These are phyloP conservation scores for Microctonus aethiopoides DNA, from an alignment of 2,888 invertebrate genomes.

Conservation along the genomic window DNA sequence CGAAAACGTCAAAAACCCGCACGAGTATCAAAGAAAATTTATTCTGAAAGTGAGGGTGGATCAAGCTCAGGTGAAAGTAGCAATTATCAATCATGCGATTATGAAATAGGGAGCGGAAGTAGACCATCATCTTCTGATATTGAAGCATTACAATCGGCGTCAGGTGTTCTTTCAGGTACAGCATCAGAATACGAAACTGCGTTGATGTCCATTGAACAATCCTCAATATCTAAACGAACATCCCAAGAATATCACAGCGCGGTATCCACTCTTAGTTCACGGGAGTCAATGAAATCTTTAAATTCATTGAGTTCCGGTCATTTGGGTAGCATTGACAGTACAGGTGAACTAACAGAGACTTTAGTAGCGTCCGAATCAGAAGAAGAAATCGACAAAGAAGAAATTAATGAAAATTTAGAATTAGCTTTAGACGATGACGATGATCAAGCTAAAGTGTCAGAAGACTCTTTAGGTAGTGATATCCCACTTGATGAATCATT, in stretches of 20 bases:
- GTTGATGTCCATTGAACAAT: constrained; percentile 81
- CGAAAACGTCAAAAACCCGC: constrained; percentile 63
- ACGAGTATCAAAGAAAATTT: constrained; percentile 70
- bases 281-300: constrained; percentile 89
- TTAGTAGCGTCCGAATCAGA: constrained; percentile 88
- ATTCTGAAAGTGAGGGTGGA: constrained; percentile 82
- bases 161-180: constrained; percentile 74
- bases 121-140: constrained; percentile 89
- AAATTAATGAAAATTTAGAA: constrained; percentile 71
- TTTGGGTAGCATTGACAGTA: constrained; percentile 84
- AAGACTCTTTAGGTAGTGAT: constrained; percentile 51
- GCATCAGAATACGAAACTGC: constrained; percentile 91
- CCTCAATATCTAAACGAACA: constrained; percentile 77
- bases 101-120: constrained; percentile 77
- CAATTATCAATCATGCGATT: constrained; percentile 88
- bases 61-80: constrained; percentile 88
- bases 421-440: constrained; percentile 65
- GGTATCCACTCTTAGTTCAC: constrained; percentile 86
- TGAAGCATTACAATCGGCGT: constrained; percentile 75
- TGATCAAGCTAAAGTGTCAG: constrained; percentile 44
- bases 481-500: constrained; percentile 53
- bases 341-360: constrained; percentile 92
- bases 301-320: constrained; percentile 92
- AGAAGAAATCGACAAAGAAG: constrained; percentile 75
- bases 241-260: constrained; percentile 90